Percentiles rank a stretch among this genome's conserved stretches.
phyloP scores from a whole-genome alignment of 2,888 invertebrate species.

The Sesia apiformis region DNA sequence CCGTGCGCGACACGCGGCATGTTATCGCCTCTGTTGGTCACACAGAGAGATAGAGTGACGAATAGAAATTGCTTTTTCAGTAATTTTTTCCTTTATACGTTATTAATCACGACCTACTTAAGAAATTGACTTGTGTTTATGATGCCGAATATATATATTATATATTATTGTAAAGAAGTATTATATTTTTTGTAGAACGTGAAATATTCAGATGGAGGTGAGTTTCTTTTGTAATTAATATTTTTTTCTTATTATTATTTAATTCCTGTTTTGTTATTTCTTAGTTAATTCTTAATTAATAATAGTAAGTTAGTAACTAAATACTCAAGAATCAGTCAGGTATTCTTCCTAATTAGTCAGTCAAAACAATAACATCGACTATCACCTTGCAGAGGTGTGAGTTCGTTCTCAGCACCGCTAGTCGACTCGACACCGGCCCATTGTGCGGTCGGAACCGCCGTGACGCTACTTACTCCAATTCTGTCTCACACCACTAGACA shows the following conservation, averaged over 20 bases:
- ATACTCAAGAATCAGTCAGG: too few species aligned
- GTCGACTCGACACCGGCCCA: slow-evolving; percentile 61
- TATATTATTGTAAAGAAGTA: too few species aligned
- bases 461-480: slow-evolving; percentile 75
- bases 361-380: slow-evolving; percentile 61
- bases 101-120: slow-evolving; percentile 33
- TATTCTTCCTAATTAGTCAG: slow-evolving; percentile 43
- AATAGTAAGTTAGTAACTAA: too few species aligned
- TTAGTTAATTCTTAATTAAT: too few species aligned
- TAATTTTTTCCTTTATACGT: slow-evolving; percentile 36
- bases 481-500: slow-evolving; percentile 45
- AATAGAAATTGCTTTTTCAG: slow-evolving; percentile 50
- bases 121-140: slow-evolving; percentile 4
- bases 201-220: too few species aligned
- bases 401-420: slow-evolving; percentile 65
- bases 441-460: slow-evolving; percentile 71
- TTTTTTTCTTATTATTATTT: too few species aligned
- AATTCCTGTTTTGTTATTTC: too few species aligned
- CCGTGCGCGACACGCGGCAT: slow-evolving; percentile 48
- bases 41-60: slow-evolving; percentile 37
- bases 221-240: too few species aligned
- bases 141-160: too few species aligned
- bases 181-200: too few species aligned
- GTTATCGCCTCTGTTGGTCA: slow-evolving; percentile 57
- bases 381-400: slow-evolving; percentile 65